phyloP scores from a whole-genome alignment of 1,140 invertebrate species.

The Megalopta genalis region DNA sequence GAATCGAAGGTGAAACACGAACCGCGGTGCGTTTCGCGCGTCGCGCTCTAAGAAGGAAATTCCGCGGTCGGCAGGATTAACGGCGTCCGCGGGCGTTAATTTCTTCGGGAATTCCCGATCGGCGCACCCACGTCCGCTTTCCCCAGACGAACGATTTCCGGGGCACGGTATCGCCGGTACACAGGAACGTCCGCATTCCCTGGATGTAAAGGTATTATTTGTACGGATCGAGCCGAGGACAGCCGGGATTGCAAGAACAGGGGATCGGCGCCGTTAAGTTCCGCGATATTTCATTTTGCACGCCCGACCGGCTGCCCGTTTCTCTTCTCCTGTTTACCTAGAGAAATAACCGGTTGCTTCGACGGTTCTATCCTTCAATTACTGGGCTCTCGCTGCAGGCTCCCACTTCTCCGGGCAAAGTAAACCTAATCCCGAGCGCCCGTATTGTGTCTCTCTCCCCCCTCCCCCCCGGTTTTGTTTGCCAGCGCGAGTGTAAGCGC shows the following conservation, averaged over 20 bases:
- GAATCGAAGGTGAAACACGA: too few species aligned
- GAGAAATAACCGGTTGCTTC: constrained; percentile 61
- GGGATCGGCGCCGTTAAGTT: constrained; percentile 49
- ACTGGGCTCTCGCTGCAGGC: constrained; percentile 41
- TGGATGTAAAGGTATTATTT: constrained; percentile 45
- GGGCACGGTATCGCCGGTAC: neutral
- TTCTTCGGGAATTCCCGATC: neutral
- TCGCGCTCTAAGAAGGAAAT: neutral
- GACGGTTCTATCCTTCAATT: constrained; percentile 61
- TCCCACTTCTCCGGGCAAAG: constrained; percentile 54
- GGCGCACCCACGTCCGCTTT: neutral
- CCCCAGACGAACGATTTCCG: neutral
- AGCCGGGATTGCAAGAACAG: constrained; percentile 9
- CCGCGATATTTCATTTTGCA: constrained; percentile 61
- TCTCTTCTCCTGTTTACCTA: constrained; percentile 58
- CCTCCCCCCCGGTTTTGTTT: constrained; percentile 43
- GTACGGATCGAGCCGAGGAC: constrained; percentile 25
- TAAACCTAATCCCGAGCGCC: constrained; percentile 56
- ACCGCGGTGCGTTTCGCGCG: too few species aligned
- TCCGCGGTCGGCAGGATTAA: neutral
- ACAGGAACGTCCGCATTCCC: constrained; percentile 22
- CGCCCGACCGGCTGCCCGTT: constrained; percentile 48
- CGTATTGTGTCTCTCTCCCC: constrained; percentile 40
- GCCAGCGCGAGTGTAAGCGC: neutral
- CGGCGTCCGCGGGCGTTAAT: neutral